phyloP scores from a whole-genome alignment of 2,113 vertebrate genomes.

The Brachyhypopomus gauderio region DNA sequence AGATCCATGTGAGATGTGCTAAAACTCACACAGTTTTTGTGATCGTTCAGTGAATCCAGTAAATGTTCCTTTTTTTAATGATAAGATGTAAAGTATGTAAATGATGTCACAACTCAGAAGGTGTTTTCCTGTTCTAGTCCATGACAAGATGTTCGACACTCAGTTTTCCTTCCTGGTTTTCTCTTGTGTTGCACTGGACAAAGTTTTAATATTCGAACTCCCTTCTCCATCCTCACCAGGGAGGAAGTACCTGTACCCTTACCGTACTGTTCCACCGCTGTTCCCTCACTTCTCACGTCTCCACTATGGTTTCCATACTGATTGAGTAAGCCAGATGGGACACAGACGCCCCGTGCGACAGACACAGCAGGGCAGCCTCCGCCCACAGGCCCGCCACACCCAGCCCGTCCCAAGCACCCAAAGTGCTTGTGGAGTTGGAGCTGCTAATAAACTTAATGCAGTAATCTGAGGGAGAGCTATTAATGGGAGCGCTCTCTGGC shows the following conservation, averaged over 20 bases:
- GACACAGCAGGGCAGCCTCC: no score
- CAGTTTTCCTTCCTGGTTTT: neutral
- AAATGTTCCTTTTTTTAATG: neutral
- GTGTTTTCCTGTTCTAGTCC: no score
- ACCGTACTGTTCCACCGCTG: no score
- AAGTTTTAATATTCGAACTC: no score
- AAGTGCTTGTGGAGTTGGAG: constrained; percentile 75
- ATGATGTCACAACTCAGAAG: neutral
- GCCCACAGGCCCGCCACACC: no score
- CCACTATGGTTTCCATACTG: no score
- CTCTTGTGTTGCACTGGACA: no score
- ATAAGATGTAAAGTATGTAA: neutral
- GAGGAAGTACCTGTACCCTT: no score
- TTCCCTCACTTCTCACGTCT: no score
- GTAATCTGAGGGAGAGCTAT: constrained; percentile 78
- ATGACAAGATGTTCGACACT: neutral
- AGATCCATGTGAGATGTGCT: neutral
- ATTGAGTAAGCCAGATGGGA: neutral
- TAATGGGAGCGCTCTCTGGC: constrained; percentile 77
- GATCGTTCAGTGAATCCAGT: neutral
- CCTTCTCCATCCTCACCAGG: no score
- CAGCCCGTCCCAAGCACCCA: constrained; percentile 42
- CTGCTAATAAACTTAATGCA: constrained; percentile 83
- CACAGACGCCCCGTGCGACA: constrained; percentile 31
- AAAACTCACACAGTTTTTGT: neutral